phyloP scores from a whole-genome alignment of 2,797 vertebrate genomes.

The Phataginus tricuspis region DNA sequence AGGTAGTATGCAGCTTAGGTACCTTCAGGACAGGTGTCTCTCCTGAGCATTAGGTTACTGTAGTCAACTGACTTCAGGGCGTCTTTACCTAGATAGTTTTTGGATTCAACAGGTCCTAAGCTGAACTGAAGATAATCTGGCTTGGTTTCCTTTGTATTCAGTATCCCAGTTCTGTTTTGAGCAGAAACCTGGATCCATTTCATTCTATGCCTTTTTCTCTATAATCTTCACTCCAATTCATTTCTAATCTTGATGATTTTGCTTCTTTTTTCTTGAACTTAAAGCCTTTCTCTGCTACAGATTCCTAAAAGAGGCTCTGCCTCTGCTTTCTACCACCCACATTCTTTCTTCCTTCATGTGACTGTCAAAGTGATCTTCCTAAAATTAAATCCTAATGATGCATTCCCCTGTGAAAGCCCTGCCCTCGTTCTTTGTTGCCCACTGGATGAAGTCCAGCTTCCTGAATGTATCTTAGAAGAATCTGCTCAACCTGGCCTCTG shows the following conservation, averaged over 20 bases:
- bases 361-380: background rate
- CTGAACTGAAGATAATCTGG: background rate
- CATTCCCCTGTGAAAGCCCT: background rate
- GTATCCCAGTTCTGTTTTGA: background rate
- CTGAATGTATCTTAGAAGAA: background rate
- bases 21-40: background rate
- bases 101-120: background rate
- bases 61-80: background rate
- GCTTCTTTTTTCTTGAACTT: slow-evolving; percentile 15
- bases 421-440: background rate
- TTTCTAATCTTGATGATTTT: background rate
- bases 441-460: background rate
- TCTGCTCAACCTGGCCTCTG: background rate
- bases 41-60: background rate
- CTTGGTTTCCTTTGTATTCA: background rate
- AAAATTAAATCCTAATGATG: background rate
- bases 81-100: background rate
- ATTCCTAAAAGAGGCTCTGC: background rate
- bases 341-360: background rate
- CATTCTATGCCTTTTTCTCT: background rate
- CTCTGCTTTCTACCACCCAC: background rate
- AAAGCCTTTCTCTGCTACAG: background rate
- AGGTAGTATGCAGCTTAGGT: accelerated
- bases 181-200: background rate
- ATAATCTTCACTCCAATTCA: background rate